phyloP scores from a whole-genome alignment of 2,797 vertebrate species.

The Anguilla megastoma region DNA sequence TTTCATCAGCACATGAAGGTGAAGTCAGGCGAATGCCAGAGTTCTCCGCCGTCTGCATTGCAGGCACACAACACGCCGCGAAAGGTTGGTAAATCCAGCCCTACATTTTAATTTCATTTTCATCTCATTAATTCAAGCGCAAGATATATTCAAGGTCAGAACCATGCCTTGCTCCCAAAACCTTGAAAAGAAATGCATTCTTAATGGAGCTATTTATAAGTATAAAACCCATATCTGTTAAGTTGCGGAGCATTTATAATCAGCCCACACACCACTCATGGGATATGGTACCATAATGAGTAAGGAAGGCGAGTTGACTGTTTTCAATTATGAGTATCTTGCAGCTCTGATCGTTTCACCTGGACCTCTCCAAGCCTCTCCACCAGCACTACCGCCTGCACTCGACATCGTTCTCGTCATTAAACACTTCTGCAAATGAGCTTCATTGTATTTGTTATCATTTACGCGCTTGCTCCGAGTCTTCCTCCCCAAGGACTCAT shows the following conservation, averaged over 20 bases:
- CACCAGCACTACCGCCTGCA: neutral
- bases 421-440: slow-evolving; percentile 22
- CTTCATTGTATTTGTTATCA: slow-evolving; percentile 19
- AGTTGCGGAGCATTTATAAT: neutral
- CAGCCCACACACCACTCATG: neutral
- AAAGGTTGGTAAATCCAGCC: neutral
- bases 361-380: neutral
- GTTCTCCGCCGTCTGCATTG: neutral
- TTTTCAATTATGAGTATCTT: slow-evolving; percentile 19
- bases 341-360: neutral
- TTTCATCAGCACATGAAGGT: neutral
- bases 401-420: neutral
- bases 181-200: neutral
- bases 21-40: neutral
- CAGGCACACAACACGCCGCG: neutral
- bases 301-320: neutral
- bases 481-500: neutral
- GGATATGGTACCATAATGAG: neutral
- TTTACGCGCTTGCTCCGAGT: slow-evolving; percentile 6
- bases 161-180: neutral
- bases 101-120: neutral
- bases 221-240: neutral
- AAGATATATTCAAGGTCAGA: neutral
- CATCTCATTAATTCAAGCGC: neutral
- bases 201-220: neutral